Evolutionary conservation across 1,140 invertebrate genomes (phyloP).

Genomic region (Ladona fulva): DNA sequence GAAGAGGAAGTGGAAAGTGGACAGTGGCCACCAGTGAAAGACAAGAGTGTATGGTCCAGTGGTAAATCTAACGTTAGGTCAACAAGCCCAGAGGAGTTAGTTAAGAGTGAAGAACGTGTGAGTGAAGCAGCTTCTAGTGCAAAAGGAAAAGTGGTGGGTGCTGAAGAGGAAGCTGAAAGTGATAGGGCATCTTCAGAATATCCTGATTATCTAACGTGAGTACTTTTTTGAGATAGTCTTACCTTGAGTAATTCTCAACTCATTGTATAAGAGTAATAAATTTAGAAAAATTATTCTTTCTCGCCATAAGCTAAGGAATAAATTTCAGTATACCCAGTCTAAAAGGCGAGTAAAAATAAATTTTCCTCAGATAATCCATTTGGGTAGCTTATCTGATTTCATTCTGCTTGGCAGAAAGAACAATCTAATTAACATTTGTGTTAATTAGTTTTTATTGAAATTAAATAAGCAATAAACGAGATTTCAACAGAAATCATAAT

Average conservation of each 20-base stretch:
- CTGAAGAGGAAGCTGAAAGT: slow-evolving; percentile 20
- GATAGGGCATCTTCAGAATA: slow-evolving; percentile 32
- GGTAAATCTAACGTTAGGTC: slow-evolving; percentile 26
- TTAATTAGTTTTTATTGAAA: too few relatives aligned
- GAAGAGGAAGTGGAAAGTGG: slow-evolving; percentile 12
- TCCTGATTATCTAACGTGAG: slow-evolving; percentile 47
- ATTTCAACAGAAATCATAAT: too few relatives aligned
- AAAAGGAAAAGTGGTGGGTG: slow-evolving; percentile 29
- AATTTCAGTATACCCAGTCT: too few relatives aligned
- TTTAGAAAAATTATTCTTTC: too few relatives aligned
- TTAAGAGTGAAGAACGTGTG: slow-evolving; percentile 23
- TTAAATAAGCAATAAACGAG: too few relatives aligned
- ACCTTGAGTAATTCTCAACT: neutral
- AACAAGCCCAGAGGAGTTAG: slow-evolving; percentile 30
- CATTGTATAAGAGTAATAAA: slow-evolving; percentile 16
- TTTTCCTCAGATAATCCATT: too few relatives aligned
- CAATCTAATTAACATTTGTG: too few relatives aligned
- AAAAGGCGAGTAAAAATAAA: too few relatives aligned
- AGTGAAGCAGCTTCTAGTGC: slow-evolving; percentile 21
- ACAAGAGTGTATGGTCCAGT: neutral
- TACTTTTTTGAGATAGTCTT: slow-evolving; percentile 23
- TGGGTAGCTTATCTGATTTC: too few relatives aligned
- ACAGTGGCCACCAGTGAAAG: neutral
- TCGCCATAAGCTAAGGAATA: too few relatives aligned
- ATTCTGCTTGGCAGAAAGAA: too few relatives aligned